phyloP scores from a whole-genome alignment of 2,113 vertebrate species.

The Ceyx cyanopectus region DNA sequence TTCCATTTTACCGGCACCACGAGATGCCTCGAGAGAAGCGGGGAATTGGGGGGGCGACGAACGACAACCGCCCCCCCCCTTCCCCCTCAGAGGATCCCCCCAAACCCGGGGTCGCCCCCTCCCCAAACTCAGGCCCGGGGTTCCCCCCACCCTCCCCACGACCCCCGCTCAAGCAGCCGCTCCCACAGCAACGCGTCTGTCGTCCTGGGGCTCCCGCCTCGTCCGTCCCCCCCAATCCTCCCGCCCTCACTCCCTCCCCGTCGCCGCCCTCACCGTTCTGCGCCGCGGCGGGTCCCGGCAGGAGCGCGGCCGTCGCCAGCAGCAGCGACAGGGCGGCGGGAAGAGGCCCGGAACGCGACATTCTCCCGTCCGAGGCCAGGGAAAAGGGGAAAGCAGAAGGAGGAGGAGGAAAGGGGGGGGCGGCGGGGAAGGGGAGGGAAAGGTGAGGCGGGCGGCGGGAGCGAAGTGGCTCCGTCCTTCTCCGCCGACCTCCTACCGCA shows the following conservation, averaged over 20 bases:
- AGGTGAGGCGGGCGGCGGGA: constrained; percentile 46
- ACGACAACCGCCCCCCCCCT: too few species aligned
- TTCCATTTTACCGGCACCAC: too few species aligned
- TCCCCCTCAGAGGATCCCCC: too few species aligned
- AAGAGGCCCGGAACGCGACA: constrained; percentile 68
- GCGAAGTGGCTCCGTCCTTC: constrained; percentile 68
- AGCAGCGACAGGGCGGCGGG: constrained; percentile 66
- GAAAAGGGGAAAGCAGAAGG: background rate
- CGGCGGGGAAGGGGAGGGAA: background rate
- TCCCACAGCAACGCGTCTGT: too few species aligned
- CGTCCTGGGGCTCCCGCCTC: too few species aligned
- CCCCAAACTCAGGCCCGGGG: too few species aligned
- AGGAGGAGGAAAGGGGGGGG: background rate
- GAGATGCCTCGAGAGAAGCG: too few species aligned
- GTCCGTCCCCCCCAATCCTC: too few species aligned
- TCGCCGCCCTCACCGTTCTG: constrained; percentile 70
- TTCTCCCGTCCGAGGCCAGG: constrained; percentile 42
- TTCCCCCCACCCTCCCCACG: too few species aligned
- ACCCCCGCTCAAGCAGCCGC: too few species aligned
- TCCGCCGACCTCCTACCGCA: constrained; percentile 73
- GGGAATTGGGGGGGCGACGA: too few species aligned
- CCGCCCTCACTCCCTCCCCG: background rate
- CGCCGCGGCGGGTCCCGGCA: constrained; percentile 69
- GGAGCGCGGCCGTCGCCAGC: constrained; percentile 67
- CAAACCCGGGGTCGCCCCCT: too few species aligned